phyloP scores from a whole-genome alignment of 2,888 invertebrate species.

The Drosophila antonietae region DNA sequence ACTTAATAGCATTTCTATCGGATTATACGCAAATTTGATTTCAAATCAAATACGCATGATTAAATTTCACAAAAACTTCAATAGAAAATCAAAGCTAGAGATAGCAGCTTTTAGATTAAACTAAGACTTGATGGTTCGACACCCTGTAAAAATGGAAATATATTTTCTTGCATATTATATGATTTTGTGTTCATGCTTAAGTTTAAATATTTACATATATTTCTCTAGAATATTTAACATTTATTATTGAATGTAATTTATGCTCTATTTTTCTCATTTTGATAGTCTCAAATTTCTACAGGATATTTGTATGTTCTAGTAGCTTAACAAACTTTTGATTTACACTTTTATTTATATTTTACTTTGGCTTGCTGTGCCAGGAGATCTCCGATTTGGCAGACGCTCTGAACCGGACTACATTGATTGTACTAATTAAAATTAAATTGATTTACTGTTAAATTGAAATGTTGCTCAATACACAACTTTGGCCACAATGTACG shows the following conservation, averaged over 20 bases:
- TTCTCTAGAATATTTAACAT: background rate
- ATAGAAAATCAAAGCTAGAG: constrained; percentile 30
- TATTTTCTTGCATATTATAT: background rate
- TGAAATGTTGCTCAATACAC: constrained; percentile 38
- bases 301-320: background rate
- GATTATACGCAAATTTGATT: constrained; percentile 56
- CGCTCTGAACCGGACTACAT: constrained; percentile 1
- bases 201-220: background rate
- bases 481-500: constrained; percentile 6
- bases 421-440: constrained; percentile 53
- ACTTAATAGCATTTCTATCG: constrained; percentile 55
- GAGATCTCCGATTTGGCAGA: constrained; percentile 12
- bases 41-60: constrained; percentile 42
- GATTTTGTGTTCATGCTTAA: background rate
- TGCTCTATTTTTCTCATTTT: no score
- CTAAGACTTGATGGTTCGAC: background rate
- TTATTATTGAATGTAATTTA: background rate
- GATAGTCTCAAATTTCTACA: background rate
- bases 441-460: constrained; percentile 48
- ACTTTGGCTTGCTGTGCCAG: background rate
- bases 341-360: background rate
- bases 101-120: background rate
- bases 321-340: background rate
- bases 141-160: background rate
- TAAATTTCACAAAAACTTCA: constrained; percentile 28